These are phyloP conservation scores for Monopterus albus DNA, from an alignment of 2,113 vertebrate genomes.

Conservation along the genomic window DNA sequence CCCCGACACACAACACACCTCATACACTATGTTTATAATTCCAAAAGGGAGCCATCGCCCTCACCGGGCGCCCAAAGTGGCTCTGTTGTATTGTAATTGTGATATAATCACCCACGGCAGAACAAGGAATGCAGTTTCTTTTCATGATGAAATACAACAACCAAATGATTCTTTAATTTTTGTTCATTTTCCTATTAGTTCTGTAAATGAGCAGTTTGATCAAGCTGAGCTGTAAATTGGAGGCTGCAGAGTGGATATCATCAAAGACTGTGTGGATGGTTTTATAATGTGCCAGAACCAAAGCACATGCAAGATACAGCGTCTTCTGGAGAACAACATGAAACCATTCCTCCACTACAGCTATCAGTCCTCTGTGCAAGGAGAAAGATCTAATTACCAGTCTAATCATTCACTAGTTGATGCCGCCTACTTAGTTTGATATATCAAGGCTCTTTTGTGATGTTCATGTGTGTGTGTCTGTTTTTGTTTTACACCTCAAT, in stretches of 20 bases:
- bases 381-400: slow-evolving; percentile 26
- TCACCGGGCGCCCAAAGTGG: neutral
- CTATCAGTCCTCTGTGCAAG: slow-evolving; percentile 31
- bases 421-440: neutral
- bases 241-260: slow-evolving; percentile 27
- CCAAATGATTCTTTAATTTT: slow-evolving; percentile 44
- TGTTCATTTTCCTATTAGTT: slow-evolving; percentile 60
- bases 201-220: slow-evolving; percentile 60
- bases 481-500: neutral
- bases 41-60: slow-evolving; percentile 1
- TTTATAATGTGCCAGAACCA: slow-evolving; percentile 8
- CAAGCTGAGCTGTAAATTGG: slow-evolving; percentile 31
- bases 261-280: slow-evolving; percentile 23
- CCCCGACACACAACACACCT: slow-evolving; percentile 14
- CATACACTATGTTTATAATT: neutral
- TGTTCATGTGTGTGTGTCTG: neutral
- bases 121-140: slow-evolving; percentile 17
- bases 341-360: slow-evolving; percentile 3
- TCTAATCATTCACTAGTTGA: slow-evolving; percentile 25
- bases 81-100: slow-evolving; percentile 1
- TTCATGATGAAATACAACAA: slow-evolving; percentile 42
- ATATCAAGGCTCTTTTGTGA: slow-evolving; percentile 1
- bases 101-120: slow-evolving; percentile 21
- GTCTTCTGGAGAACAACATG: neutral
- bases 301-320: neutral